Evolutionary conservation across 2,113 vertebrate species (phyloP).

Genomic region (Narcine bancroftii): DNA sequence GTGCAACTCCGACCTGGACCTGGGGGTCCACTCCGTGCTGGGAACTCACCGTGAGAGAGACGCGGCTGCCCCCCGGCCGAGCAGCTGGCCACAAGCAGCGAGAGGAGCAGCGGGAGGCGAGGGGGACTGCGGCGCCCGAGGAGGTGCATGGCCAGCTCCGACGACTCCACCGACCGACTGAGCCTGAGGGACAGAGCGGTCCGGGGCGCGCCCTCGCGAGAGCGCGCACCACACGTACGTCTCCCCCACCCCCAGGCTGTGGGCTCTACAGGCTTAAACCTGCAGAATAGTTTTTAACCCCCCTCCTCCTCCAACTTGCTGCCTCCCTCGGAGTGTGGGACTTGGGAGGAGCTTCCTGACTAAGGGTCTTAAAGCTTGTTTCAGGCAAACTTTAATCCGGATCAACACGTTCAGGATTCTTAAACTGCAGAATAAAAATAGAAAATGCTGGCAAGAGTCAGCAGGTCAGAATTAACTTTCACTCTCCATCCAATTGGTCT

Average conservation of each 20-base stretch:
- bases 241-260: too few species aligned
- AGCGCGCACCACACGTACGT: too few species aligned
- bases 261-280: background rate
- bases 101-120: background rate
- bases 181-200: background rate
- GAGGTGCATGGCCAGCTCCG: background rate
- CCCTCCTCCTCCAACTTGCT: too few species aligned
- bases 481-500: too few species aligned
- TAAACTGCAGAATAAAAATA: too few species aligned
- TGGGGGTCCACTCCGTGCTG: too few species aligned
- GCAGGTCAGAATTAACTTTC: too few species aligned
- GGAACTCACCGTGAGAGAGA: slow-evolving; percentile 12
- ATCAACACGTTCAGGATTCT: too few species aligned
- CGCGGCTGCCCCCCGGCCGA: background rate
- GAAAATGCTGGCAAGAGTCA: too few species aligned
- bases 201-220: slow-evolving; percentile 14
- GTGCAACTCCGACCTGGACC: too few species aligned
- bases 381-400: too few species aligned
- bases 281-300: too few species aligned
- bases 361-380: background rate
- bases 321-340: background rate
- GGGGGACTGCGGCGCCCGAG: background rate
- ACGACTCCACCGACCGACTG: background rate
- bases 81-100: background rate
- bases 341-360: background rate